A percentile compares a stretch with the other conserved stretches of the same genome.
phyloP scores from a whole-genome alignment of 2,888 invertebrate genomes.

The Diloba caeruleocephala region DNA sequence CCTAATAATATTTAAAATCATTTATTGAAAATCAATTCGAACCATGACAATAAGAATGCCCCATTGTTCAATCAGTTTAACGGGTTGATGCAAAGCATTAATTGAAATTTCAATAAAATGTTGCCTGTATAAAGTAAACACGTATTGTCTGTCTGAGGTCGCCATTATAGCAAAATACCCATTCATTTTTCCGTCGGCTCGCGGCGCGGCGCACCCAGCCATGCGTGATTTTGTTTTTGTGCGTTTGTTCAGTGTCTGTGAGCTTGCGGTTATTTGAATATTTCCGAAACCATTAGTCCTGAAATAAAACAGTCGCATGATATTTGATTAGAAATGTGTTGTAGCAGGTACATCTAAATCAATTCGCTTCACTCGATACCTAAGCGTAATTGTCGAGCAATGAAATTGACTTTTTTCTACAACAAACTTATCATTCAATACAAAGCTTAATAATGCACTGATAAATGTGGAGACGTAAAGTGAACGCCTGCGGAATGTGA shows the following conservation, averaged over 20 bases:
- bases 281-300: slow-evolving; percentile 76
- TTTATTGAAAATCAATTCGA: background rate
- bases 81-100: slow-evolving; percentile 14
- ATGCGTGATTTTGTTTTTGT: slow-evolving; percentile 86
- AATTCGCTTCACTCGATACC: slow-evolving; percentile 6
- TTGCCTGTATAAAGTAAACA: slow-evolving; percentile 39
- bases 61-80: background rate
- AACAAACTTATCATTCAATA: slow-evolving; percentile 45
- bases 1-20: background rate
- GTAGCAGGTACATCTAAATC: slow-evolving; percentile 20
- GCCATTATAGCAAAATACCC: slow-evolving; percentile 83
- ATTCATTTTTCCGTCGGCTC: slow-evolving; percentile 81
- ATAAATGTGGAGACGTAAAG: slow-evolving; percentile 58
- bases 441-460: slow-evolving; percentile 47
- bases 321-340: slow-evolving; percentile 69
- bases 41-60: background rate
- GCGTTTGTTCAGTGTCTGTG: slow-evolving; percentile 83
- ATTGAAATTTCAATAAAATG: slow-evolving; percentile 38
- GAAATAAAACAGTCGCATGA: slow-evolving; percentile 74
- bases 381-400: slow-evolving; percentile 5
- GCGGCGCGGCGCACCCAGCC: slow-evolving; percentile 76
- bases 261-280: slow-evolving; percentile 80
- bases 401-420: slow-evolving; percentile 33
- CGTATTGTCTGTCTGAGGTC: slow-evolving; percentile 67
- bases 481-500: slow-evolving; percentile 68